Evolutionary conservation across 2,113 vertebrate species (phyloP).

Genomic region (Cottus gobio): DNA sequence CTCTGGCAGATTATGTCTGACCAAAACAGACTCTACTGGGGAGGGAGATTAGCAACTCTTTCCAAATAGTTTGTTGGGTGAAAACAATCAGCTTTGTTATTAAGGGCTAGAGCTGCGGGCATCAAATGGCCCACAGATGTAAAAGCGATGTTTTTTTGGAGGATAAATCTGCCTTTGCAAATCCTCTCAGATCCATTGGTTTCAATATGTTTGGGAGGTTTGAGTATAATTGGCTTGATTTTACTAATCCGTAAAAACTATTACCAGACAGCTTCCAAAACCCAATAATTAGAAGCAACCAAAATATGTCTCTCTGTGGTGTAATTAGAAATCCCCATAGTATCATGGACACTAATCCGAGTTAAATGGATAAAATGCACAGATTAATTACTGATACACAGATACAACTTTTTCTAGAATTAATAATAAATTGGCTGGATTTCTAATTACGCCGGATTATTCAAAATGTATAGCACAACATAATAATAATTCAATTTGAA

Average conservation of each 20-base stretch:
- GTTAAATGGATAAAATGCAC: conserved; percentile 6
- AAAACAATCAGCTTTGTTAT: conserved; percentile 77
- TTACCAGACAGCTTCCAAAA: conserved; percentile 23
- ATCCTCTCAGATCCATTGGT: conserved; percentile 58
- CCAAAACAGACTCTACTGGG: conserved; percentile 71
- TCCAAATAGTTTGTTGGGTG: conserved; percentile 69
- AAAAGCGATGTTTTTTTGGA: conserved; percentile 59
- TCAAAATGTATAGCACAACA: not conserved
- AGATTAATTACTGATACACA: conserved; percentile 13
- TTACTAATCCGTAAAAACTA: conserved; percentile 62
- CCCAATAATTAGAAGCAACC: conserved; percentile 42
- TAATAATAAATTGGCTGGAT: conserved; percentile 14
- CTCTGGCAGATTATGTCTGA: conserved; percentile 80
- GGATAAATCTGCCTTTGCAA: conserved; percentile 55
- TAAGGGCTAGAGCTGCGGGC: conserved; percentile 39
- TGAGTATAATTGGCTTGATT: conserved; percentile 72
- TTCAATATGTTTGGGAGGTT: conserved; percentile 62
- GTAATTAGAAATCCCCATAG: conserved; percentile 6
- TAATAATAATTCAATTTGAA: not conserved
- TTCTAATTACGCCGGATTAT: not conserved
- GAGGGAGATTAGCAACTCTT: conserved; percentile 73
- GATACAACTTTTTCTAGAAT: not conserved
- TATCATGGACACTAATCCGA: conserved; percentile 50
- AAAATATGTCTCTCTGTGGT: conserved; percentile 14
- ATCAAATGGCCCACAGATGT: conserved; percentile 77